phyloP scores from a whole-genome alignment of 2,888 invertebrate species.

The Drosophila suboccidentalis region DNA sequence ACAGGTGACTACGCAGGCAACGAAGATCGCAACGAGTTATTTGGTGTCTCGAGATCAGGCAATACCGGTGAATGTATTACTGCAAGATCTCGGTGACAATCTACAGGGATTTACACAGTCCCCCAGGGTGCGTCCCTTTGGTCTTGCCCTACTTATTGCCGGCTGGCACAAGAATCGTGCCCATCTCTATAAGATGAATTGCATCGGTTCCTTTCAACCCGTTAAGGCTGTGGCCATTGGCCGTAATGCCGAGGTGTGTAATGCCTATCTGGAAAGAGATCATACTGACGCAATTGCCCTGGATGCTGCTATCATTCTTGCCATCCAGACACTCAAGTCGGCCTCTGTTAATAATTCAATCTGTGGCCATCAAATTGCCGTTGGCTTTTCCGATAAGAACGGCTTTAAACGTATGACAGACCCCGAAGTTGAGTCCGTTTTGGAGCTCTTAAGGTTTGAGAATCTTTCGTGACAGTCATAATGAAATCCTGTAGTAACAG shows the following conservation, averaged over 20 bases:
- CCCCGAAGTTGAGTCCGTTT: neutral
- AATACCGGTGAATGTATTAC: neutral
- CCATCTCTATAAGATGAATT: conserved; percentile 5
- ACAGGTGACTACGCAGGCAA: neutral
- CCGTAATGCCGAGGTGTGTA: neutral
- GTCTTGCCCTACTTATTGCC: neutral
- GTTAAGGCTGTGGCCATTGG: neutral
- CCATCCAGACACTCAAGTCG: conserved; percentile 3
- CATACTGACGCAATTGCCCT: neutral
- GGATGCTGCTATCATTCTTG: neutral
- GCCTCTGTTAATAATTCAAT: neutral
- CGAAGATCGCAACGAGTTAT: neutral
- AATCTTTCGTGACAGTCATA: neutral
- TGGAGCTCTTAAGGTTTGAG: neutral
- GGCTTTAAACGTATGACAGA: neutral
- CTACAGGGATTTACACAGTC: conserved; percentile 16
- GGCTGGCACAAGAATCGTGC: neutral
- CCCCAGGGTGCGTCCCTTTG: conserved; percentile 9
- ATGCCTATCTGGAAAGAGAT: neutral
- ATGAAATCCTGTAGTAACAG: neutral
- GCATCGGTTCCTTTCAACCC: neutral
- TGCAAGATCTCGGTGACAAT: neutral
- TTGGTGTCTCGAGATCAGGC: neutral
- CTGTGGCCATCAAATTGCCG: neutral
- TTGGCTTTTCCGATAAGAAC: neutral